Evolutionary conservation across 2,113 vertebrate genomes (phyloP).

Genomic region (Plecturocebus donacophilus): DNA sequence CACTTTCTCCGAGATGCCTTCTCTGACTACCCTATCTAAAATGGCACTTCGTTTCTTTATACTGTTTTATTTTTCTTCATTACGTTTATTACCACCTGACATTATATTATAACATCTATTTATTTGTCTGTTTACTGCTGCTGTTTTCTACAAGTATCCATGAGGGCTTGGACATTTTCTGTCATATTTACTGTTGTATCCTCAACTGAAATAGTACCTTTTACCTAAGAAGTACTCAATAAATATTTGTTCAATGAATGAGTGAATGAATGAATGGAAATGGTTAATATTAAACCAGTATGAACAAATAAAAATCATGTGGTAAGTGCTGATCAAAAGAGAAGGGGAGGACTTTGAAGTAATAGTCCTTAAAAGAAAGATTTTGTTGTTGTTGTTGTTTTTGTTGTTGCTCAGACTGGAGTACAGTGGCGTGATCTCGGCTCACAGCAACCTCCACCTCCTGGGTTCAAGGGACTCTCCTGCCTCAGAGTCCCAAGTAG

Average conservation of each 20-base stretch:
- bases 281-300: neutral
- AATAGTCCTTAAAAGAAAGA: neutral
- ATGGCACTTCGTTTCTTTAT: neutral
- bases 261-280: neutral
- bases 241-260: constrained; percentile 20
- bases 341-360: neutral
- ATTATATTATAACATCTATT: neutral
- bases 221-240: neutral
- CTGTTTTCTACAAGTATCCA: neutral
- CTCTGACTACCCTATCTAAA: neutral
- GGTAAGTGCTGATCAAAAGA: neutral
- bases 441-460: no score
- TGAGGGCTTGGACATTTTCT: neutral
- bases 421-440: no score
- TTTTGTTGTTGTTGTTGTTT: no score
- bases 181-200: neutral
- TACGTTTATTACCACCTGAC: neutral
- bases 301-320: neutral
- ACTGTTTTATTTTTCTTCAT: neutral
- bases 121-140: neutral
- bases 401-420: no score
- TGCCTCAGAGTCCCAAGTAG: no score
- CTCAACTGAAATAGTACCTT: neutral
- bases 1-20: neutral
- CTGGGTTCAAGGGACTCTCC: no score